These are phyloP conservation scores for Orthonevra nobilis DNA, from an alignment of 2,888 invertebrate genomes.

Conservation along the genomic window DNA sequence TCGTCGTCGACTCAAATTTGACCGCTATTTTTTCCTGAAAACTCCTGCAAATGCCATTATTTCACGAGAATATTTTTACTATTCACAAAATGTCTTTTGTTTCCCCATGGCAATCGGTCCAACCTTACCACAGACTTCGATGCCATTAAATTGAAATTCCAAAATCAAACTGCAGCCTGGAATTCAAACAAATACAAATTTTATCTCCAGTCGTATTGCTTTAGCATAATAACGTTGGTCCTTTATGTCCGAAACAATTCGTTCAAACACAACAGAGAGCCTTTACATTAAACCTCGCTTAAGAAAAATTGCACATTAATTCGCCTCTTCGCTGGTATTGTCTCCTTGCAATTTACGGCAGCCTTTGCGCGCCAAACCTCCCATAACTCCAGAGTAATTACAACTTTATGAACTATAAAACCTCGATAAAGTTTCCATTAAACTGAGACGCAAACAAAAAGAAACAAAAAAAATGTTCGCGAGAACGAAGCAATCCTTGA, in stretches of 20 bases:
- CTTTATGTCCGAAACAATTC: slow-evolving; percentile 12
- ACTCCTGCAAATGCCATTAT: too few relatives aligned
- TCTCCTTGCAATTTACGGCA: slow-evolving; percentile 15
- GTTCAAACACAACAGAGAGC: background rate
- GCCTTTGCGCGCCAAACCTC: background rate
- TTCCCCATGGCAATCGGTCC: too few relatives aligned
- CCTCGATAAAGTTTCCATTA: slow-evolving; percentile 36
- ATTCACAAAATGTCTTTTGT: too few relatives aligned
- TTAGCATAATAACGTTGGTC: background rate
- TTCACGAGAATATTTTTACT: too few relatives aligned
- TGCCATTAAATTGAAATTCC: background rate
- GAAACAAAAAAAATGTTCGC: too few relatives aligned
- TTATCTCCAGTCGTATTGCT: slow-evolving; percentile 6
- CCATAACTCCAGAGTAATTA: slow-evolving; percentile 48
- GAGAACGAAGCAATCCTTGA: background rate
- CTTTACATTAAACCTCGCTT: slow-evolving; percentile 1
- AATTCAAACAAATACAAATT: slow-evolving; percentile 2
- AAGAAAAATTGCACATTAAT: slow-evolving; percentile 20
- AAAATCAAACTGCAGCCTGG: slow-evolving; percentile 6
- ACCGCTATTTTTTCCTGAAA: too few relatives aligned
- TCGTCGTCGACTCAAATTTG: too few relatives aligned
- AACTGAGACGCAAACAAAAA: background rate
- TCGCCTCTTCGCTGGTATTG: slow-evolving; percentile 20
- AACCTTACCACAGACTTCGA: background rate
- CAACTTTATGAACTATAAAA: slow-evolving; percentile 55